These are phyloP conservation scores for Ciconia nigra DNA, from an alignment of 2,797 vertebrate species.

Conservation along the genomic window DNA sequence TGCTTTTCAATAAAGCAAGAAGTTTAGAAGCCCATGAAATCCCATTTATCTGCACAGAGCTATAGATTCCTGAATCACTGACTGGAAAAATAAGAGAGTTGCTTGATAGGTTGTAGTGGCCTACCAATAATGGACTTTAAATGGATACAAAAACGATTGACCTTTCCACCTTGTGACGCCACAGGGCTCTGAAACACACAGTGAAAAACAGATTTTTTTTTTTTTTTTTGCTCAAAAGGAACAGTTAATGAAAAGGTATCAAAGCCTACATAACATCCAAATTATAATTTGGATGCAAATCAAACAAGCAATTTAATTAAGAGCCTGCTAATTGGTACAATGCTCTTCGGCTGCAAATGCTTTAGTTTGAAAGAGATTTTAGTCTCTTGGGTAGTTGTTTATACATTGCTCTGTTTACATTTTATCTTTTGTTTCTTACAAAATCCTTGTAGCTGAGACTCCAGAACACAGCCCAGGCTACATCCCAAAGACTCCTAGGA, in stretches of 20 bases:
- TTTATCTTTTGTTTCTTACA: background rate
- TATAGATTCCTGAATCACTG: conserved; percentile 47
- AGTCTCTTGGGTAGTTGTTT: conserved; percentile 32
- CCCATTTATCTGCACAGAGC: conserved; percentile 57
- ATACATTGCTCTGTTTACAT: background rate
- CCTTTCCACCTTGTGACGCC: conserved; percentile 31
- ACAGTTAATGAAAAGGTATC: conserved; percentile 33
- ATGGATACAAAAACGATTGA: conserved; percentile 30
- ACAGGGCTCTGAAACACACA: background rate
- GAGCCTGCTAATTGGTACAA: conserved; percentile 47
- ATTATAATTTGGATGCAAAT: conserved; percentile 66
- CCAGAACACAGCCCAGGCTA: background rate
- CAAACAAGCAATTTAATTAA: conserved; percentile 71
- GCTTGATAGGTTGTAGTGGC: conserved; percentile 31
- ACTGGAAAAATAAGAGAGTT: conserved; percentile 60
- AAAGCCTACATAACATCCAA: conserved; percentile 35
- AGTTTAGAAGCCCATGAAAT: conserved; percentile 66
- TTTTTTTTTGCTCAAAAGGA: background rate
- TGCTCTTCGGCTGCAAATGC: conserved; percentile 12
- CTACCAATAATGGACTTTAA: conserved; percentile 23
- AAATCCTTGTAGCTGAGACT: background rate
- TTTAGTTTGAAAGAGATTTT: conserved; percentile 31
- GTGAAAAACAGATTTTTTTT: background rate
- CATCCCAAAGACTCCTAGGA: background rate
- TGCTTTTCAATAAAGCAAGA: conserved; percentile 70